Base-by-base conservation (phyloP, 2,888 invertebrate genomes). In the Spialia ferax region DNA sequence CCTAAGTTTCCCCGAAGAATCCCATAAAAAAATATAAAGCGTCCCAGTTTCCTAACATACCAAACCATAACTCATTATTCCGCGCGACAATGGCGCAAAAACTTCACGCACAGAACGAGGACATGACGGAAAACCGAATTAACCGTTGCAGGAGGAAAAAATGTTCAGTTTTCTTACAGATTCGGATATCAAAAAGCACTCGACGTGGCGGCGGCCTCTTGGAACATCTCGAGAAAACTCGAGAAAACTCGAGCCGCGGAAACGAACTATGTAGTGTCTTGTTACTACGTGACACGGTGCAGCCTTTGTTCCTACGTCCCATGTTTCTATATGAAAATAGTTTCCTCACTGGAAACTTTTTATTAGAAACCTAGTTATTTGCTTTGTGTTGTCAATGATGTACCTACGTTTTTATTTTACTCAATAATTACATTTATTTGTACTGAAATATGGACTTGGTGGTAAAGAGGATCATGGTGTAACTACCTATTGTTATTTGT, bases 111-210 rank as follows among this genome's bases (percentile, higher is more conserved):
- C 7, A 29, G 23, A 18, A 64, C 55, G 55, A 57, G 57, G 64
- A 64, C 57, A 57, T 26, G 29, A 23, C 64, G 48, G 45, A 48
- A 42, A 57, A 50, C 52, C 50, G 50, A 56, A 64, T 56, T 26
- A 65, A 26, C 35, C 42, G 38, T 52, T 59, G 52, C 52, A 22
- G 52, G 38, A 23, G 42, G 18, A 50, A 55, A 65, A 65, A 65
- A 59, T 54, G 35, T 38, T 59, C 59, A n/a, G 65, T 52, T 59
- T 65, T 52, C 50, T 52, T 59, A n/a, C 50, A 61, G 62, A 55
- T 65, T 69, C 70, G 48, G 68, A 70, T 70, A 70, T 69, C 70
- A 69, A 71, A 70, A 69, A 70, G 68, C 59, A 32, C 70, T 68
- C 65, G 68, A 73, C 70, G 50, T 55, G 48, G 60, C 45, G 18